Conservation (phyloP, 2,113 vertebrate genomes). For the Pao palembangensis region DNA sequence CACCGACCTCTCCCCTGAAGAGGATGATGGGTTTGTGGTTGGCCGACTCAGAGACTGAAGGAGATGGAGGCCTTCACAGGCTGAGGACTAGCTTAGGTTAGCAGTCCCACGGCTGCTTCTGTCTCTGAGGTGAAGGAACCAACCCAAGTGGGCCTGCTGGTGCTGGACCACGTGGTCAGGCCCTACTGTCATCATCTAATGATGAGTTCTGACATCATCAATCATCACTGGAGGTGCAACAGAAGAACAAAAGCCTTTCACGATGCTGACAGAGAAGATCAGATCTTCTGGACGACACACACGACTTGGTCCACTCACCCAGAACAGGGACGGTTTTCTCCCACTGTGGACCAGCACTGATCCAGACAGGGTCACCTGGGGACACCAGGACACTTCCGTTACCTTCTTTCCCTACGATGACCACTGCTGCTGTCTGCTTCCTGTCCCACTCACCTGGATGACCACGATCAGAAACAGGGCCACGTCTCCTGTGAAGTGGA, state of each 20-base stretch:
- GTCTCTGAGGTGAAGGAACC: no score
- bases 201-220: neutral
- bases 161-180: no score
- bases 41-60: no score
- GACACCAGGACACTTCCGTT: neutral
- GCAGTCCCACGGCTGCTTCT: no score
- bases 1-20: no score
- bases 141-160: no score
- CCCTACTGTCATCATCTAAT: no score
- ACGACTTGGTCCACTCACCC: slow-evolving; percentile 64
- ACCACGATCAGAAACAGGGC: slow-evolving; percentile 70
- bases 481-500: slow-evolving; percentile 74
- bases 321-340: slow-evolving; percentile 71
- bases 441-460: slow-evolving; percentile 50
- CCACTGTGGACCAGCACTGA: slow-evolving; percentile 75
- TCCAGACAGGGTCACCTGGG: slow-evolving; percentile 72
- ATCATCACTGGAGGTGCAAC: neutral
- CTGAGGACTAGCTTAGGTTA: no score
- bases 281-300: no score
- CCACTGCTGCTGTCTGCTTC: neutral
- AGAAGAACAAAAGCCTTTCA: neutral
- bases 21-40: no score
- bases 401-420: neutral
- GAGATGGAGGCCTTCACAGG: no score
- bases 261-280: no score